Percentiles rank a stretch among this genome's conserved stretches.
These are phyloP conservation scores for Cotesia glomerata DNA, from an alignment of 1,140 invertebrate genomes.

Conservation along the genomic window DNA sequence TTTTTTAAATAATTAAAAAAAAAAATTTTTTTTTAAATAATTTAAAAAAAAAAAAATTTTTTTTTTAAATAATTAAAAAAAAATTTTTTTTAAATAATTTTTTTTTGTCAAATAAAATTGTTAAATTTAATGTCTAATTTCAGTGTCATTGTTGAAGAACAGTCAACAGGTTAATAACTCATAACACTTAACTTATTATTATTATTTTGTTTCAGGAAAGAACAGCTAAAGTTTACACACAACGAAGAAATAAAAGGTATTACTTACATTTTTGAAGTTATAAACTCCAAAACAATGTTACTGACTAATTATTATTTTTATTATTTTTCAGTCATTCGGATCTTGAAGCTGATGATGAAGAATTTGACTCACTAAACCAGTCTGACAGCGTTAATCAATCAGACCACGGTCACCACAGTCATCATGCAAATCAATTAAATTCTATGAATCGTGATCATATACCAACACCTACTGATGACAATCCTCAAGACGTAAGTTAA, in stretches of 20 bases:
- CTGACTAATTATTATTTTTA: background rate
- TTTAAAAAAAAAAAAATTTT: too few species aligned
- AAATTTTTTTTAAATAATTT: too few species aligned
- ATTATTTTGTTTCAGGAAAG: constrained; percentile 48
- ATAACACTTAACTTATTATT: too few species aligned
- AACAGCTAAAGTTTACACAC: constrained; percentile 48
- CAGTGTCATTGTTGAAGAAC: too few species aligned
- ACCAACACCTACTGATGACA: constrained; percentile 57
- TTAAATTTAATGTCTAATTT: too few species aligned
- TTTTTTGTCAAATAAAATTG: too few species aligned
- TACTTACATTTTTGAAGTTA: background rate
- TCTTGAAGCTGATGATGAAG: constrained; percentile 71
- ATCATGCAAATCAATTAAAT: constrained; percentile 43
- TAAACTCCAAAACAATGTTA: background rate
- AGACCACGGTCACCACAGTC: constrained; percentile 48
- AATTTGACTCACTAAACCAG: constrained; percentile 59
- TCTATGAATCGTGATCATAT: constrained; percentile 43
- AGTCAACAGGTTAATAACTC: too few species aligned
- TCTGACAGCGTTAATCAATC: constrained; percentile 53
- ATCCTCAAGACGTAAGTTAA: constrained; percentile 52
- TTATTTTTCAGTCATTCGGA: constrained; percentile 64
- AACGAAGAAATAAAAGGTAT: constrained; percentile 58
- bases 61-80: too few species aligned
- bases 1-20: too few species aligned
- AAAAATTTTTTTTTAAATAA: too few species aligned